Conservation (phyloP, 2,888 invertebrate genomes). For the Rhopalosiphum nymphaeae region DNA sequence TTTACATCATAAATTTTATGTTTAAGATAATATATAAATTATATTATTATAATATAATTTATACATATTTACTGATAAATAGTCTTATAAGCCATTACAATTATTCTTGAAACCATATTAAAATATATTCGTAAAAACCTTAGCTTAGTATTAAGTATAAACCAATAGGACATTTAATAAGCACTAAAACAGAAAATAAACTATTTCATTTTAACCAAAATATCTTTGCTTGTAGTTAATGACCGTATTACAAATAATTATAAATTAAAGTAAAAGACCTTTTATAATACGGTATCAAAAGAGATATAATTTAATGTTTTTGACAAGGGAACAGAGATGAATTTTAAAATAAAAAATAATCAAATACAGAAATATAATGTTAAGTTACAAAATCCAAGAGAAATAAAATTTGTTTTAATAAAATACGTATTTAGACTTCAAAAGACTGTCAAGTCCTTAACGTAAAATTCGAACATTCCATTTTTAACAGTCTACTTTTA, state of each 20-base stretch:
- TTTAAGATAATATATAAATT: background rate
- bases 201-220: background rate
- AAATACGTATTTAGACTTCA: background rate
- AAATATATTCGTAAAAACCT: background rate
- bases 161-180: background rate
- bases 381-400: background rate
- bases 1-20: background rate
- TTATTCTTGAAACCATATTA: background rate
- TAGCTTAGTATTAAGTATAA: background rate
- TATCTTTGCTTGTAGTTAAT: background rate
- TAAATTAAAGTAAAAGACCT: background rate
- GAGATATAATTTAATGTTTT: slow-evolving; percentile 12
- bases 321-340: slow-evolving; percentile 19
- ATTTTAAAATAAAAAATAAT: slow-evolving; percentile 1
- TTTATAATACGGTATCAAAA: slow-evolving; percentile 10
- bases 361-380: background rate
- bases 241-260: background rate
- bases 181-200: background rate
- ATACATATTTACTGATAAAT: background rate
- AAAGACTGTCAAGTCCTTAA: slow-evolving; percentile 11
- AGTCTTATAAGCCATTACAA: background rate
- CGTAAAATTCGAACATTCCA: background rate
- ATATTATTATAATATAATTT: background rate
- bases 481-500: slow-evolving; percentile 23
- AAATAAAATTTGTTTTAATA: slow-evolving; percentile 16